Evolutionary conservation across 2,888 invertebrate genomes (phyloP).

Genomic region (Cryptocheilus praepositus): DNA sequence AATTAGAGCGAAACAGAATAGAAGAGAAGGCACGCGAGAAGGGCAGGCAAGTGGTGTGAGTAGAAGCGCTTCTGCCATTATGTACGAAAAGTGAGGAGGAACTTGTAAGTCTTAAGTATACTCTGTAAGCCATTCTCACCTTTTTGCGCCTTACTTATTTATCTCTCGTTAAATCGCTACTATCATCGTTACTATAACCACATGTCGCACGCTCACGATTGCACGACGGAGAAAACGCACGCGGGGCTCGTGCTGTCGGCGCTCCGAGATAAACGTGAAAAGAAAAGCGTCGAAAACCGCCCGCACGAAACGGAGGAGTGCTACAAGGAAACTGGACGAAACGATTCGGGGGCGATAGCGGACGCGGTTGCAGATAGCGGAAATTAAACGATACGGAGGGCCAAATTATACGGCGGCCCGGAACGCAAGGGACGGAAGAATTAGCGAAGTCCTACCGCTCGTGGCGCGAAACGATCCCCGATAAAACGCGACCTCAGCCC

Average conservation of each 20-base stretch:
- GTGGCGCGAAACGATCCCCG: slow-evolving; percentile 35
- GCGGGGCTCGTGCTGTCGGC: not conserved
- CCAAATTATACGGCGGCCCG: slow-evolving; percentile 25
- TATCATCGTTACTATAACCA: not conserved
- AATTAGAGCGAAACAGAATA: slow-evolving; percentile 4
- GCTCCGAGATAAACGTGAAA: not conserved
- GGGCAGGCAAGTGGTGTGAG: slow-evolving; percentile 46
- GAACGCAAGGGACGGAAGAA: slow-evolving; percentile 37
- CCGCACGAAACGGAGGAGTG: not conserved
- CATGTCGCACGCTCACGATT: not conserved
- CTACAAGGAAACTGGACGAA: slow-evolving; percentile 27
- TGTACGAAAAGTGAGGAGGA: slow-evolving; percentile 54
- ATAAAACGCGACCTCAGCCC: slow-evolving; percentile 38
- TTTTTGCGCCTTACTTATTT: slow-evolving; percentile 53
- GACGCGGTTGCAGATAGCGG: slow-evolving; percentile 13
- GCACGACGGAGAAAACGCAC: not conserved
- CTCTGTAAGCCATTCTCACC: slow-evolving; percentile 68
- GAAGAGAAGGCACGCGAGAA: slow-evolving; percentile 11
- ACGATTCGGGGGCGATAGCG: not conserved
- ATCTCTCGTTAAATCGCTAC: slow-evolving; percentile 6
- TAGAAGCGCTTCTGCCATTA: slow-evolving; percentile 66
- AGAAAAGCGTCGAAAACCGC: slow-evolving; percentile 14
- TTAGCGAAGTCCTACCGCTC: slow-evolving; percentile 33
- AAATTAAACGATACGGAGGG: slow-evolving; percentile 24
- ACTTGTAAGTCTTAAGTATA: slow-evolving; percentile 46